phyloP scores from a whole-genome alignment of 2,113 vertebrate species.

The Anolis sagrei region DNA sequence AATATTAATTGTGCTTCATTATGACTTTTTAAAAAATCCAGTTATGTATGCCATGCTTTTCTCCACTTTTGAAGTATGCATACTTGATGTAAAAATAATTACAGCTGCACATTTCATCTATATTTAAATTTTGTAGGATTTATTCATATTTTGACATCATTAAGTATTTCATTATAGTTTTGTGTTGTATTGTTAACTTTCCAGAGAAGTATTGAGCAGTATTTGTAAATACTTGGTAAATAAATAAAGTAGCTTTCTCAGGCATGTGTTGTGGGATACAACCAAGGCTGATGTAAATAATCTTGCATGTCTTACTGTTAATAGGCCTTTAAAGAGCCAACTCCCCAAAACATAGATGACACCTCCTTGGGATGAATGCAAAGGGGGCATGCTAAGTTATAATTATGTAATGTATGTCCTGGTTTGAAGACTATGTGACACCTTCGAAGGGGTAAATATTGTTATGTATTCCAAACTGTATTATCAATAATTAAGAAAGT shows the following conservation, averaged over 20 bases:
- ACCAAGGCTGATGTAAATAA: not conserved
- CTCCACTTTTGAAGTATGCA: not conserved
- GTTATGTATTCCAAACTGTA: not conserved
- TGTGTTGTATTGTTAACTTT: not conserved
- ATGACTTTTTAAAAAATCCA: slow-evolving; percentile 48
- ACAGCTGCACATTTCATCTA: not conserved
- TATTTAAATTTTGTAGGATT: not conserved
- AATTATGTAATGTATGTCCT: not conserved
- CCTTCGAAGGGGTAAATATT: not conserved
- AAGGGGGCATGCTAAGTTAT: too few species aligned
- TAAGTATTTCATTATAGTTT: not conserved
- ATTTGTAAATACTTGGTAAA: not conserved
- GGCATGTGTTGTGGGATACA: not conserved
- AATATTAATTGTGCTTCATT: slow-evolving; percentile 49
- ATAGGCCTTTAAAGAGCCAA: not conserved
- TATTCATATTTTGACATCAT: not conserved
- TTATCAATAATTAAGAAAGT: not conserved
- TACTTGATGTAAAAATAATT: not conserved
- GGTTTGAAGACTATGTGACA: not conserved
- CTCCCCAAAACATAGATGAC: not conserved
- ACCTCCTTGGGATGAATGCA: not conserved
- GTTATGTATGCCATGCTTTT: slow-evolving; percentile 50
- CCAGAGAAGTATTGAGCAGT: not conserved
- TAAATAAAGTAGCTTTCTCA: not conserved
- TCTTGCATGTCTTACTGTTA: not conserved